Evolutionary conservation across 1,140 invertebrate species (phyloP), one percentile per base, ranked within the genome.

Genomic region (Philaenus spumarius): DNA sequence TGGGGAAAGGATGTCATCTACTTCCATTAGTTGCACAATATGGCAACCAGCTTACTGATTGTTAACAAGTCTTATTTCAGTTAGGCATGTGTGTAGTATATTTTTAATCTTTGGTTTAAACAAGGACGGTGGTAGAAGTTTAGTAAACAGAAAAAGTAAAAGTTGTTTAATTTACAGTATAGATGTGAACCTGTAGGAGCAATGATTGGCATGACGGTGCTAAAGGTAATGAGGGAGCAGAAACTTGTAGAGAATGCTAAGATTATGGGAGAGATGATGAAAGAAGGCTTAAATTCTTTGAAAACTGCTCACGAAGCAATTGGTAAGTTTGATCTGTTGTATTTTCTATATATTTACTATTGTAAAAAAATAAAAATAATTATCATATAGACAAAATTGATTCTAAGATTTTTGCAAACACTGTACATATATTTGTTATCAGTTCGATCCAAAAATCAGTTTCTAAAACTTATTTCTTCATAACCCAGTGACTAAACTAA

Each of bases 181-280:
- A 94, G 95, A 7, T 96, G 95, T 6, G 98, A 98, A 78, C 94
- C 95, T 43, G 95, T 98, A 1, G 94, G 94, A 0, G 96, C 94
- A 72, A 92, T 94, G 0, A 86, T 97, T 61, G 93, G 92, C 2
- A 89, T 92, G 72, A 93, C 94, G 12, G 96, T 98, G 11, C 81
- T 98, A 68, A 90, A 96, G 68, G 86, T 94, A 0, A 92, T 98
- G 60, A 86, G 93, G 67, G 82, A 89, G 45, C 93, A 98, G 70
- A 81, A 83, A 51, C 75, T 98, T 12, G 77, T 86, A 66, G 82
- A 93, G 64, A 84, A 93, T 65, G 93, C 94, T 0, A 69, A 75
- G 1, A 74, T 79, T 30, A 85, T 97, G 37, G 95, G 95, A 2
- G 81, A 84, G 35, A 82, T 90, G 68, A 73, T 98, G 48, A 63